Base-by-base conservation (phyloP, 2,797 vertebrate genomes). In the Channa striata region DNA sequence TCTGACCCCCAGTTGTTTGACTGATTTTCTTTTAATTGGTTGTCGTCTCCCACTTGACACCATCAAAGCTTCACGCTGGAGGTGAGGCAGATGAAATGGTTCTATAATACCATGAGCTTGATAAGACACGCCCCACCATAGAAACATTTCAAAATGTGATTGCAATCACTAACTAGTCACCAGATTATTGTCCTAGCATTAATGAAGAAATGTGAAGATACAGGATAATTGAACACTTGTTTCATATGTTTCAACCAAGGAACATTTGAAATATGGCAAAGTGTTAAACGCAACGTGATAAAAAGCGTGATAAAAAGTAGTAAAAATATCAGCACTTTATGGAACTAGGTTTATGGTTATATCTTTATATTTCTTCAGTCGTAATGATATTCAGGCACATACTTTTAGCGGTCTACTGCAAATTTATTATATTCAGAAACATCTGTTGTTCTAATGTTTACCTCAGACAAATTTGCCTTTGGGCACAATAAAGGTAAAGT, bases 1-100 rank as follows among this genome's bases (percentile, higher is more conserved):
- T 93, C 90, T 93, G 91, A 94, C 91, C 92, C 86, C 84, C 80
- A 86, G 91, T 93, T 92, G 92, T 94, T 91, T 91, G 91, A 91
- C 87, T 89, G 92, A 90, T 93, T 93, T 92, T 79, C 83, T 89
- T 92, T 92, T 93, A 92, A 93, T 93, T 92, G 89, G 89, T 90
- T 91, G 90, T 85, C 86, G 84, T 93, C 83, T 90, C 79, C 86
- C 90, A 87, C 92, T 93, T 92, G 89, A 92, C 92, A 92, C 82
- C 89, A 82, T 92, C 87, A 91, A 85, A 91, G 87, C 85, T 83
- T 81, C 77, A 30, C 42, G 82, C 86, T 87, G 86, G 87, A 89
- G 87, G 91, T 90, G 89, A 92, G 85, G 81, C 79, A 48, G 82
- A 86, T 74, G 81, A 89, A 91, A 89, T 71, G 81, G 57, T 80